Base-by-base conservation (phyloP, 2,113 vertebrate species). In the Centropus bengalensis region DNA sequence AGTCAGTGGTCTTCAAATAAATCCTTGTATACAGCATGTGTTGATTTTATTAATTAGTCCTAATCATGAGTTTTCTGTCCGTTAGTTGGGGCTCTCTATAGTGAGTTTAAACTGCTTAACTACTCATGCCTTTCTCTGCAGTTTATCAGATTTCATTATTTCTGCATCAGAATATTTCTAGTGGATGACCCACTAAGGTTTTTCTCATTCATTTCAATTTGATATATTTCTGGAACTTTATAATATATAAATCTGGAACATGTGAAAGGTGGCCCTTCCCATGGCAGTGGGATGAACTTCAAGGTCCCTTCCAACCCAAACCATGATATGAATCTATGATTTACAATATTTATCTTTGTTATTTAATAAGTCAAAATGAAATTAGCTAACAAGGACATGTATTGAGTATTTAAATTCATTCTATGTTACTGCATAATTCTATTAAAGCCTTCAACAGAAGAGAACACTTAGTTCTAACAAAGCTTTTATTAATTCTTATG, bases 381-480 rank as follows among this genome's bases (percentile, higher is more conserved):
- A 86, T 93, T 83, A 94, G 18, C 32, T 91, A 77, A 52, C 1
- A 10, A 86, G 40, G 26, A 67, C 38, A 51, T 82, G 10, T 63
- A 45, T 23, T 38, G 30, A 79, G 22, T 10, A 74, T 85, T 88
- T 93, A 69, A 84, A 92, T 95, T 86, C 8, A 71, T 92, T 92
- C 77, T 64, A 7, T 64, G 62, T n/a, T 82, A 26, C 71, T 93
- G 12, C 36, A 55, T 82, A 69, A 66, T 82, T 91, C 44, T 79
- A 22, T 38, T 91, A 86, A 95, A 94, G 55, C 24, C 54, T 78
- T 85, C 66, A 86, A n/a, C 10, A 77, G 27, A 74, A 93, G 36
- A 78, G 59, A 94, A 89, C 47, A 59, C 18, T 89, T 96, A 91
- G 96, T 94, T 69, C 69, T 86, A 68, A 85, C 4, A 23, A 92